A percentile compares a stretch with the other conserved stretches of the same genome.
phyloP scores from a whole-genome alignment of 1,140 invertebrate species.

The Cotesia glomerata region DNA sequence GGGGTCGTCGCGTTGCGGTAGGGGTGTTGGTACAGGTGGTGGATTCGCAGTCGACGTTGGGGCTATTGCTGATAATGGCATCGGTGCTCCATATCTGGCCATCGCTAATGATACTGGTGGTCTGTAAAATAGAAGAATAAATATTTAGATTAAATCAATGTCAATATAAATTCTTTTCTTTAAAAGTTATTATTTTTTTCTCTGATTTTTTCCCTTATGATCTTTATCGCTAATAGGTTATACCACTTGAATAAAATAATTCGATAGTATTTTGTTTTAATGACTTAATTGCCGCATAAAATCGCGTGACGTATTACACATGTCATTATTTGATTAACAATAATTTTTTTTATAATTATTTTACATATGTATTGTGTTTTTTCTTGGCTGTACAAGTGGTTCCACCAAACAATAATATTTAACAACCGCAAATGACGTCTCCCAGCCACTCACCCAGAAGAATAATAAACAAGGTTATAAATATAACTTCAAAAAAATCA shows the following conservation, averaged over 20 bases:
- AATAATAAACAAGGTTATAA: neutral
- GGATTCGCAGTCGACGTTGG: slow-evolving; percentile 62
- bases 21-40: slow-evolving; percentile 60
- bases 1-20: slow-evolving; percentile 62
- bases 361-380: neutral
- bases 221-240: no score
- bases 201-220: no score
- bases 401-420: neutral
- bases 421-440: slow-evolving; percentile 5
- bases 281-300: slow-evolving; percentile 1
- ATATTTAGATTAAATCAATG: no score
- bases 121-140: slow-evolving; percentile 45
- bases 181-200: no score
- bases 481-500: neutral
- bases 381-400: neutral
- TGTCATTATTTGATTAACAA: slow-evolving; percentile 23
- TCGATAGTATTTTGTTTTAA: slow-evolving; percentile 35
- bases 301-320: slow-evolving; percentile 27
- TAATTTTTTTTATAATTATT: slow-evolving; percentile 25
- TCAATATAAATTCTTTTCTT: no score
- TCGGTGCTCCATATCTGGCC: slow-evolving; percentile 59
- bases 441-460: neutral
- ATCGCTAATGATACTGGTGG: slow-evolving; percentile 66
- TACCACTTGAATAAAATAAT: neutral
- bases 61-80: slow-evolving; percentile 55